phyloP scores from a whole-genome alignment of 2,113 vertebrate genomes.

The Zosterops japonicus region DNA sequence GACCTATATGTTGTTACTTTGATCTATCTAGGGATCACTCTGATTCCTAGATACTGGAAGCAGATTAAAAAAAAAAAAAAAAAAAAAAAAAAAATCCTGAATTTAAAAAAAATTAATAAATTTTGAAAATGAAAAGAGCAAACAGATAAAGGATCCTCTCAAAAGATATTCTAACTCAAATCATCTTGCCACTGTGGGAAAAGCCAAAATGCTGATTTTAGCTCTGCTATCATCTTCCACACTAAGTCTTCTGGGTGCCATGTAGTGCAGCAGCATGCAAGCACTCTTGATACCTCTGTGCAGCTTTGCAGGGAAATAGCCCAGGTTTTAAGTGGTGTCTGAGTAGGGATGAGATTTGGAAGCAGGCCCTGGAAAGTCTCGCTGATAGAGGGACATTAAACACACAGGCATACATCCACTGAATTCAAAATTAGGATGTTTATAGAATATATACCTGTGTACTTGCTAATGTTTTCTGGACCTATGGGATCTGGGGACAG shows the following conservation, averaged over 20 bases:
- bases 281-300: neutral
- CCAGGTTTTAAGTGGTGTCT: neutral
- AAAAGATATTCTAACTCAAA: neutral
- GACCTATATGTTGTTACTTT: neutral
- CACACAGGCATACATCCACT: accelerated
- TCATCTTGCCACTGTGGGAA: neutral
- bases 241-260: neutral
- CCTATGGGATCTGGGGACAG: neutral
- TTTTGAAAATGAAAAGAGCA: accelerated
- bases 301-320: neutral
- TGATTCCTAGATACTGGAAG: neutral
- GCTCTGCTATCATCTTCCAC: neutral
- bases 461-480: neutral
- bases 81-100: neutral
- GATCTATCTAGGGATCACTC: neutral
- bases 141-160: neutral
- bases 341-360: neutral
- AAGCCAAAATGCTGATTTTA: neutral
- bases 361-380: neutral
- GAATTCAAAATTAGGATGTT: neutral
- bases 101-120: neutral
- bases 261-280: accelerated
- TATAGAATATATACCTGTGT: neutral
- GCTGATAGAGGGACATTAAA: neutral
- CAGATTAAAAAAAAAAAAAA: neutral